phyloP scores from a whole-genome alignment of 2,888 invertebrate species.

The Anarsia innoxiella region DNA sequence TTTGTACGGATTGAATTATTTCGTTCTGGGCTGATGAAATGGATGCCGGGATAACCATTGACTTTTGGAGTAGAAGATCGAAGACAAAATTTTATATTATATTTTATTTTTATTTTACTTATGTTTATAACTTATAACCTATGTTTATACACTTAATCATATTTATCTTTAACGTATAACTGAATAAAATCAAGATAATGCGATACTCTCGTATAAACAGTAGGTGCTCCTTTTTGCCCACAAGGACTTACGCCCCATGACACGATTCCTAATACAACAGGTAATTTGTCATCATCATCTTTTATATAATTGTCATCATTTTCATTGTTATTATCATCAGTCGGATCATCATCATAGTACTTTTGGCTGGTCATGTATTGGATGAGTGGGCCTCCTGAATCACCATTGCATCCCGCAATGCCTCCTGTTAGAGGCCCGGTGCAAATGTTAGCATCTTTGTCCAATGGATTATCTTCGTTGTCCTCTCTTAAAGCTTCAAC shows the following conservation, averaged over 20 bases:
- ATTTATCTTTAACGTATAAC: slow-evolving; percentile 22
- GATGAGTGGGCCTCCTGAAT: slow-evolving; percentile 73
- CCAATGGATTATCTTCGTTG: slow-evolving; percentile 53
- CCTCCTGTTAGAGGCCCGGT: slow-evolving; percentile 68
- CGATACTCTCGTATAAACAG: slow-evolving; percentile 70
- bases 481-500: slow-evolving; percentile 42
- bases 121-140: too few relatives aligned
- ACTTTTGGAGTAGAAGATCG: too few relatives aligned
- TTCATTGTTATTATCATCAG: slow-evolving; percentile 14
- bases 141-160: too few relatives aligned
- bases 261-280: slow-evolving; percentile 66
- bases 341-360: slow-evolving; percentile 10
- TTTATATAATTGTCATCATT: slow-evolving; percentile 22
- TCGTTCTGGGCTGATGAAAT: too few relatives aligned
- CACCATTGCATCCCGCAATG: slow-evolving; percentile 70
- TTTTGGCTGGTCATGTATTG: slow-evolving; percentile 27
- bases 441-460: slow-evolving; percentile 63
- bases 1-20: too few relatives aligned
- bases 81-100: too few relatives aligned
- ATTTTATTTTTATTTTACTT: too few relatives aligned
- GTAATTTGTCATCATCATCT: slow-evolving; percentile 23
- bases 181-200: slow-evolving; percentile 63
- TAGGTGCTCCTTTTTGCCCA: slow-evolving; percentile 64
- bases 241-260: slow-evolving; percentile 75
- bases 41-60: too few relatives aligned